A percentile compares a stretch with the other conserved stretches of the same genome.
These are phyloP conservation scores for Hafferia zeledoni DNA, from an alignment of 2,797 vertebrate species.

Conservation along the genomic window DNA sequence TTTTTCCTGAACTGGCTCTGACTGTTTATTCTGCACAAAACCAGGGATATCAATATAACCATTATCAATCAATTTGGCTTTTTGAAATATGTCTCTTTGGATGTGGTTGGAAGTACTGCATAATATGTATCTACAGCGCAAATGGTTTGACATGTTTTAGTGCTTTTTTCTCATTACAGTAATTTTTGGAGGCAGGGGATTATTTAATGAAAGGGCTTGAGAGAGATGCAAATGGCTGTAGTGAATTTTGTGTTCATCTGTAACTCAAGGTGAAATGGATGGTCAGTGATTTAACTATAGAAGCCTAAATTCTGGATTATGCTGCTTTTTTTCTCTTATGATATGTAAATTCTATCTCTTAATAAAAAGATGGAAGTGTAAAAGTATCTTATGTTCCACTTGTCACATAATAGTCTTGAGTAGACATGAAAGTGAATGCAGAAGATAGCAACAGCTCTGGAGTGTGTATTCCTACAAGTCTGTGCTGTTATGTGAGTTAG, in stretches of 20 bases:
- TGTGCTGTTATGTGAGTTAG: not conserved
- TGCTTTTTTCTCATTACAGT: not conserved
- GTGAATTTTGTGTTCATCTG: not conserved
- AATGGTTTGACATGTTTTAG: not conserved
- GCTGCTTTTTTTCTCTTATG: not conserved
- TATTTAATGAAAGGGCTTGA: not conserved
- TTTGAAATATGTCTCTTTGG: not conserved
- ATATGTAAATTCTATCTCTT: not conserved
- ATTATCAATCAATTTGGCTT: not conserved
- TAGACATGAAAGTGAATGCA: not conserved
- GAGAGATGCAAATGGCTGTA: not conserved
- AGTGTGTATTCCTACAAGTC: not conserved
- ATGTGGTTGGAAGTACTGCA: not conserved
- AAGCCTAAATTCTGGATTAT: not conserved
- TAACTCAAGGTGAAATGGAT: not conserved
- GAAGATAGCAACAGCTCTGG: not conserved
- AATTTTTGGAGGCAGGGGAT: not conserved
- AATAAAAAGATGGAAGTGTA: not conserved
- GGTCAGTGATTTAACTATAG: not conserved
- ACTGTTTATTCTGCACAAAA: not conserved
- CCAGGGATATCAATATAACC: not conserved
- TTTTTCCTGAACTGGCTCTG: not conserved
- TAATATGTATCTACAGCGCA: not conserved
- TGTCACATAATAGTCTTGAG: not conserved
- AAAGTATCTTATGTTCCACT: not conserved